Evolutionary conservation across 35 echinoderm and acorn worm species (phyloP), one percentile per base, ranked within the genome.

Genomic region (Amphiura filiformis): DNA sequence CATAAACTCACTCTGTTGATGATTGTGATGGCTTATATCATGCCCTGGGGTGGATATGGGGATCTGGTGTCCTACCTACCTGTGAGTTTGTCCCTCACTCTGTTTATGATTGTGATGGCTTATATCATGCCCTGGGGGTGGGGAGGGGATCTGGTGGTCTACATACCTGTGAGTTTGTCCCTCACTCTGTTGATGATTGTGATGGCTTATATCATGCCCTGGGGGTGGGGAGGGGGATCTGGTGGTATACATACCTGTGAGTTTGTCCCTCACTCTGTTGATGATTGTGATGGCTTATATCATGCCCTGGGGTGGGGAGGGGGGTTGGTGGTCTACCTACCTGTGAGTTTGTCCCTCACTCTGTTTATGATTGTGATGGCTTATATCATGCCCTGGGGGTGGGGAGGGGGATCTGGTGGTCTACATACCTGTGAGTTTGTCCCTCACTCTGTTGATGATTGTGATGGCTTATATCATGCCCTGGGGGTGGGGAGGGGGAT

Each of bases 61-160:
- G 5, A 47, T 17, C 41, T 47, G 41, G 4, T 47, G 61, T 70
- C 28, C 61, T 26, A 78, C 89, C 32, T 65, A 99, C 96, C 96
- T 88, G 96, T 99, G 26, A 99, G 90, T 81, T 99, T 99, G 61
- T 99, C 93, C 33, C 93, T 80, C 36, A 98, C 96, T 81, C 96
- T 90, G 80, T 99, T 99, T 70, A 94, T 99, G 81, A 99, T 99
- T 0, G 93, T 80, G 76, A 99, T 92, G 37, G 96, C 96, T 78
- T 99, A 47, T 47, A 17, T 47, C 41, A 9, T 47, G 17, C 41
- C 41, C 41, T 47, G 41, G 4, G 41, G 41, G 17, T 47, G 17
- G 41, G 17, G 41, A 47, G 4, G 41, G 41, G 5, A 9, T 47
- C 17, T 47, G 41, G 4, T 47, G 17, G 41, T 47, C 17, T 47